Conservation (phyloP, 2,797 vertebrate genomes). For the Rousettus madagascariensis region DNA sequence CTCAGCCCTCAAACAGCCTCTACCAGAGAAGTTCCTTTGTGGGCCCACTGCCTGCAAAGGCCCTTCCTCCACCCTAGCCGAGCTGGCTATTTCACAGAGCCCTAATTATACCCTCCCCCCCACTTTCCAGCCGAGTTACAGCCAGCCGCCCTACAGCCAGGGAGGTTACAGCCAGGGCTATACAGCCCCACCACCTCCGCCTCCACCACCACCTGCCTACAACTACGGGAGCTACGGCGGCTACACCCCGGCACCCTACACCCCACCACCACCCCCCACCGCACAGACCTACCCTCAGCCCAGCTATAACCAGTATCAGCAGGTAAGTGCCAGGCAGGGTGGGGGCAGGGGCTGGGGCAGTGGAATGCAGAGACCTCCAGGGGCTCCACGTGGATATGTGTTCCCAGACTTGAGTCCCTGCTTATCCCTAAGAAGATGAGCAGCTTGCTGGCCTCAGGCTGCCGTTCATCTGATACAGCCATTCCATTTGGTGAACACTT, state of each 20-base stretch:
- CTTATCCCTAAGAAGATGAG: neutral
- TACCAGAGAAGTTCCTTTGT: neutral
- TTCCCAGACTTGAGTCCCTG: neutral
- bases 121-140: conserved; percentile 77
- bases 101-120: neutral
- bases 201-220: conserved; percentile 83
- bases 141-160: conserved; percentile 86
- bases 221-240: conserved; percentile 91
- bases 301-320: conserved; percentile 89
- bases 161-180: conserved; percentile 89
- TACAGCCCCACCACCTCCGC: conserved; percentile 74
- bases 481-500: neutral
- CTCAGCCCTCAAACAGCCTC: neutral
- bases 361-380: neutral
- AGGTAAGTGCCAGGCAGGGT: conserved; percentile 82
- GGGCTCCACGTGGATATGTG: neutral
- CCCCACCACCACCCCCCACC: conserved; percentile 78
- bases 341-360: neutral
- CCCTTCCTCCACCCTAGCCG: neutral
- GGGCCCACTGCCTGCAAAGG: neutral
- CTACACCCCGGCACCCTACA: conserved; percentile 84
- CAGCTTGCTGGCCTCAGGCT: neutral
- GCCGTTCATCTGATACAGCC: neutral
- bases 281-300: conserved; percentile 89
- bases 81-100: neutral